These are phyloP conservation scores for Agrochola macilenta DNA, from an alignment of 2,888 invertebrate species.

Conservation along the genomic window DNA sequence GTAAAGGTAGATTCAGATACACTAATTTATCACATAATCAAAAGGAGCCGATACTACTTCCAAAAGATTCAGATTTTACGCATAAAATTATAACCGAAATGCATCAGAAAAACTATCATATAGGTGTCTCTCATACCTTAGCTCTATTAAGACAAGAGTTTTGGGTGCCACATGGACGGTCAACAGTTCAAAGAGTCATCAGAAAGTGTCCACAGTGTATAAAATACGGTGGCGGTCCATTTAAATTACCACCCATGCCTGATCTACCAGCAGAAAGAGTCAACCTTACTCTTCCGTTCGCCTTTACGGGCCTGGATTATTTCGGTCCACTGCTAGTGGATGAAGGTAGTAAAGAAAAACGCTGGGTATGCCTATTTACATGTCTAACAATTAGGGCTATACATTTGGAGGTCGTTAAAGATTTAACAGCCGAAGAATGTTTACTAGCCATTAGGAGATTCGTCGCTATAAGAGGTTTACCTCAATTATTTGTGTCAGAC, in stretches of 20 bases:
- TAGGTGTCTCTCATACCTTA: too few relatives aligned
- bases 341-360: conserved; percentile 2
- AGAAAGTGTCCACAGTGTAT: conserved; percentile 19
- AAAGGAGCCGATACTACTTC: conserved; percentile 17
- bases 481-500: too few relatives aligned
- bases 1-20: conserved; percentile 20
- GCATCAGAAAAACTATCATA: too few relatives aligned
- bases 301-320: conserved; percentile 9
- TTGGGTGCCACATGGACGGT: conserved; percentile 20
- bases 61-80: conserved; percentile 10
- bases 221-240: conserved; percentile 18
- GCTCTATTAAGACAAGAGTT: conserved; percentile 9
- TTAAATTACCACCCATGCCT: conserved; percentile 21
- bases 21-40: conserved; percentile 7
- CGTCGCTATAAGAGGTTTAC: too few relatives aligned
- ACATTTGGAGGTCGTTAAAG: too few relatives aligned
- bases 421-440: too few relatives aligned
- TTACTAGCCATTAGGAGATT: too few relatives aligned
- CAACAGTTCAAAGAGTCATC: conserved; percentile 18
- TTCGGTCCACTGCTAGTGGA: background rate
- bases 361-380: too few relatives aligned
- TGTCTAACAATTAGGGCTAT: too few relatives aligned
- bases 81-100: background rate
- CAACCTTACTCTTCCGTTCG: conserved; percentile 3
- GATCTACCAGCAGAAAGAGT: conserved; percentile 22